Conservation (phyloP, 1,140 invertebrate genomes). For the Caenorhabditis brenneri region DNA sequence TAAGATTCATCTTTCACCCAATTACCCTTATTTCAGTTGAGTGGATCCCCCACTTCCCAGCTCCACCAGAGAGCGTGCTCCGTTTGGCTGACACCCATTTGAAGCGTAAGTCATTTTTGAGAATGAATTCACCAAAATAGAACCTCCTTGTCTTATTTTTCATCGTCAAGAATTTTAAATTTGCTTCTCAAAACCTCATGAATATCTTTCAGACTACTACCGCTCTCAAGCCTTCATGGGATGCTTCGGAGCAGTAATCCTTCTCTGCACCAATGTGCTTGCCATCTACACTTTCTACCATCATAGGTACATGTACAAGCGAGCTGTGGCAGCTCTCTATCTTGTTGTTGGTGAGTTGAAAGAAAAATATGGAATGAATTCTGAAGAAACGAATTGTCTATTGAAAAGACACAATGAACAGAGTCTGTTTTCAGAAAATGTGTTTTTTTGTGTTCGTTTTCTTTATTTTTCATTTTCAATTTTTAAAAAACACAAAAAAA, state of each 20-base stretch:
- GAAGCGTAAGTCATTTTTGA: constrained; percentile 60
- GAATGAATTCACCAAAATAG: not conserved
- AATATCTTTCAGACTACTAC: constrained; percentile 62
- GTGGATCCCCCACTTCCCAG: constrained; percentile 68
- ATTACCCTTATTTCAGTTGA: constrained; percentile 60
- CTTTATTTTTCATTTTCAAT: not conserved
- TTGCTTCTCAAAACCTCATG: not conserved
- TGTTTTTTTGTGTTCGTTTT: not conserved
- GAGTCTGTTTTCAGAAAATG: not conserved
- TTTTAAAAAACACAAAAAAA: not conserved
- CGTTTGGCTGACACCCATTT: constrained; percentile 62
- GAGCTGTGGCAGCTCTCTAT: constrained; percentile 60
- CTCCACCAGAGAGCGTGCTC: constrained; percentile 59
- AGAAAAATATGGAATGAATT: not conserved
- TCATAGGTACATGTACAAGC: constrained; percentile 67
- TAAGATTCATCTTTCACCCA: not conserved
- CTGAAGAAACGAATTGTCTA: not conserved
- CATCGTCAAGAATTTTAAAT: not conserved
- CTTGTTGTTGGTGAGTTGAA: constrained; percentile 61
- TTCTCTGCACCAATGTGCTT: constrained; percentile 60
- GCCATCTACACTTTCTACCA: constrained; percentile 66
- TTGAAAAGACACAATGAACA: not conserved
- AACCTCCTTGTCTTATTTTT: not conserved
- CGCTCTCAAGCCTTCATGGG: constrained; percentile 67
- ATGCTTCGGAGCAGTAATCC: constrained; percentile 60